phyloP scores from a whole-genome alignment of 1,140 invertebrate genomes.

The Saxidomus purpurata region DNA sequence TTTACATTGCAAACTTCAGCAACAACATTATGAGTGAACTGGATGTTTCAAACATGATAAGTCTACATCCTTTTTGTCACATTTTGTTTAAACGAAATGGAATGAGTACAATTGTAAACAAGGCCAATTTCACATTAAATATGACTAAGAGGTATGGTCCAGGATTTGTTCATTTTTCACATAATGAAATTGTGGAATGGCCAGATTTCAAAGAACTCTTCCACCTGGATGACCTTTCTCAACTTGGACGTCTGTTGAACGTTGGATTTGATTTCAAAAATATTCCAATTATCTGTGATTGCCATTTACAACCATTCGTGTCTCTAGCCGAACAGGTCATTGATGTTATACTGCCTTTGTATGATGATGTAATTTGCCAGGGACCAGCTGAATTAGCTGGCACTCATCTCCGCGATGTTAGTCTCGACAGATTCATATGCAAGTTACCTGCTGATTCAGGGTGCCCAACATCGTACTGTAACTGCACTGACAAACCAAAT shows the following conservation, averaged over 20 bases:
- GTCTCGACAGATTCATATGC: conserved; percentile 4
- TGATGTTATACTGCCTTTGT: neutral
- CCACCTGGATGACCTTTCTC: neutral
- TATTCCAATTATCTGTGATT: conserved; percentile 30
- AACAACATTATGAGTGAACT: conserved; percentile 7
- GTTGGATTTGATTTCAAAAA: conserved; percentile 30
- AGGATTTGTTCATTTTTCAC: conserved; percentile 22
- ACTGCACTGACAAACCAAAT: conserved; percentile 23
- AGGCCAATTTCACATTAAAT: conserved; percentile 23
- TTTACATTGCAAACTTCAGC: neutral
- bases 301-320: conserved; percentile 29
- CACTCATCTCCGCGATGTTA: neutral
- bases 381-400: conserved; percentile 9
- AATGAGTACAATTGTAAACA: conserved; percentile 14
- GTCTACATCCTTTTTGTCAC: conserved; percentile 2
- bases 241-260: conserved; percentile 31
- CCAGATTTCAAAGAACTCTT: conserved; percentile 42
- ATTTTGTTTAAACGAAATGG: neutral
- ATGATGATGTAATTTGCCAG: conserved; percentile 6
- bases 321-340: neutral
- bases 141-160: conserved; percentile 31
- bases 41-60: conserved; percentile 52
- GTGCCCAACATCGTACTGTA: conserved; percentile 7
- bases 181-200: conserved; percentile 11
- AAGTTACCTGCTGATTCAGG: neutral